Conservation (phyloP, 2,113 vertebrate genomes). For the Neodontobutis hainanensis region DNA sequence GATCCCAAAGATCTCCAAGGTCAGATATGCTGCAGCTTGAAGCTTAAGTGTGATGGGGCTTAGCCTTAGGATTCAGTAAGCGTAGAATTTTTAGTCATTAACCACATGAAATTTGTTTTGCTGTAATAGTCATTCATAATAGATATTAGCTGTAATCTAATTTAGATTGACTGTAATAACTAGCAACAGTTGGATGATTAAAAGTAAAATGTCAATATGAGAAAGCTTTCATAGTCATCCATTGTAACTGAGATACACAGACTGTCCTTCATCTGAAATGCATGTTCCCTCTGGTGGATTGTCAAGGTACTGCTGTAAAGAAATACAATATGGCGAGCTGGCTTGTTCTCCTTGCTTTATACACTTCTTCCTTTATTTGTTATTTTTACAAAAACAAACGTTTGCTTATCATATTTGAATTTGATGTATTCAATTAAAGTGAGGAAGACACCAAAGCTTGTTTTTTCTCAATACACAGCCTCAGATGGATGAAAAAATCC, state of each 20-base stretch:
- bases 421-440: neutral
- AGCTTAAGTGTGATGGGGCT: neutral
- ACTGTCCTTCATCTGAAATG: constrained; percentile 16
- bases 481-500: constrained; percentile 98
- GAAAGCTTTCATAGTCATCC: neutral
- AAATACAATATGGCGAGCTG: neutral
- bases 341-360: constrained; percentile 32
- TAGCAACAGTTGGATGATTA: too few relatives aligned
- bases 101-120: too few relatives aligned
- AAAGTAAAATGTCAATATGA: too few relatives aligned
- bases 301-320: constrained; percentile 3
- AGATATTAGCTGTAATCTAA: too few relatives aligned
- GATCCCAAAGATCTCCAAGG: constrained; percentile 99
- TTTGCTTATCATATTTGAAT: too few relatives aligned
- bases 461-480: constrained; percentile 79
- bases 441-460: neutral
- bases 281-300: constrained; percentile 25
- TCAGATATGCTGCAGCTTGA: constrained; percentile 58
- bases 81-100: too few relatives aligned
- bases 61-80: too few relatives aligned
- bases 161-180: too few relatives aligned
- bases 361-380: neutral
- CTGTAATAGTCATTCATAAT: neutral
- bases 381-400: too few relatives aligned
- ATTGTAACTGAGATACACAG: constrained; percentile 1